phyloP scores from a whole-genome alignment of 2,888 invertebrate genomes.

The Agapetus fuscipes region DNA sequence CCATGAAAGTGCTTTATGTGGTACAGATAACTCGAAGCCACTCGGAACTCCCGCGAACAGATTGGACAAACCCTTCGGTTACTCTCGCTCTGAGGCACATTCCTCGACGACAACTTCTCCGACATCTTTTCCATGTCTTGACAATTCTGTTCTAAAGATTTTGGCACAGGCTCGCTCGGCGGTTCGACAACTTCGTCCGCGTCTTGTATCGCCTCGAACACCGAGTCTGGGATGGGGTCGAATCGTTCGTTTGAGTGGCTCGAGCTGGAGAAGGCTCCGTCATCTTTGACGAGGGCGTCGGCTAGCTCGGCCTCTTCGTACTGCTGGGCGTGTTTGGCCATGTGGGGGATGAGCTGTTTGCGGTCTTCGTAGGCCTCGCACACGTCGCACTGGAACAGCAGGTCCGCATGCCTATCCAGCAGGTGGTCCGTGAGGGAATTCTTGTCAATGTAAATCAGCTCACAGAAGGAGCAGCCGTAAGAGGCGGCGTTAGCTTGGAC shows the following conservation, averaged over 20 bases:
- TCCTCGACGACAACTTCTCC: constrained; percentile 10
- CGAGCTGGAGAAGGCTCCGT: constrained; percentile 15
- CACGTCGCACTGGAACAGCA: constrained; percentile 36
- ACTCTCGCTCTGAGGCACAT: constrained; percentile 6
- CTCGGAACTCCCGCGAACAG: constrained; percentile 38
- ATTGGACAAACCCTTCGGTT: constrained; percentile 34
- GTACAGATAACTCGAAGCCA: constrained; percentile 42
- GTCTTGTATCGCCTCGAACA: constrained; percentile 33
- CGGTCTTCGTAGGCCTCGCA: constrained; percentile 32
- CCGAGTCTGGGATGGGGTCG: constrained; percentile 30
- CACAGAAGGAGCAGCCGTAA: constrained; percentile 28
- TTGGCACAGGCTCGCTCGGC: constrained; percentile 2
- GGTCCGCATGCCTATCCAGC: constrained; percentile 27
- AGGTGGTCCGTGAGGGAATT: constrained; percentile 28
- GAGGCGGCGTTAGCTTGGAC: background rate
- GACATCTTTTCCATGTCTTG: constrained; percentile 12
- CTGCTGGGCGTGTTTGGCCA: constrained; percentile 32
- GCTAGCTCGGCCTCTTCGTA: constrained; percentile 15
- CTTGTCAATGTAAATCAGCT: constrained; percentile 13
- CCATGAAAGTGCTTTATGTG: constrained; percentile 43
- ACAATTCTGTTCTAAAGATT: constrained; percentile 10
- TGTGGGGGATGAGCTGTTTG: constrained; percentile 31
- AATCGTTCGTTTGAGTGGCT: constrained; percentile 29
- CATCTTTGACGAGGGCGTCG: constrained; percentile 1
- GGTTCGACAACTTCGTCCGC: constrained; percentile 25